These are phyloP conservation scores for Halyomorpha halys DNA, from an alignment of 1,140 invertebrate genomes.

Conservation along the genomic window DNA sequence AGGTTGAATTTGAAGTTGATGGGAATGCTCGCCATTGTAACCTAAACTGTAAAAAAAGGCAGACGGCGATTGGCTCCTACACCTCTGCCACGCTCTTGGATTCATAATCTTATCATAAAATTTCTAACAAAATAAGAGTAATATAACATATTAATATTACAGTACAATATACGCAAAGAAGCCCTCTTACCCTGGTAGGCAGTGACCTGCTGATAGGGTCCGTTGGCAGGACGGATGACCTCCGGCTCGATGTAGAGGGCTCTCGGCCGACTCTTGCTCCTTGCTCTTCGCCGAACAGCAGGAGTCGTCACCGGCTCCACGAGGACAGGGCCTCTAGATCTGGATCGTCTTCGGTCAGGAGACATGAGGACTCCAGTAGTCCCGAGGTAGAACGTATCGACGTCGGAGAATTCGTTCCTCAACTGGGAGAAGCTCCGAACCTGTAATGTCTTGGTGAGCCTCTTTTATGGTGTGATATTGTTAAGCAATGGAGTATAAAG, in stretches of 20 bases:
- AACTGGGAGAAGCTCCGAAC: slow-evolving; percentile 85
- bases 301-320: slow-evolving; percentile 25
- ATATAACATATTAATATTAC: too few relatives aligned
- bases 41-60: too few relatives aligned
- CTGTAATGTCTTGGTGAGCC: slow-evolving; percentile 36
- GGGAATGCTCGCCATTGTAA: too few relatives aligned
- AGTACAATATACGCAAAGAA: neutral
- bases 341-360: slow-evolving; percentile 55
- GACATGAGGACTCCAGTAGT: slow-evolving; percentile 49
- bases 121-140: too few relatives aligned
- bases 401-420: slow-evolving; percentile 79
- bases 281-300: slow-evolving; percentile 39
- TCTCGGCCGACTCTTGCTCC: slow-evolving; percentile 69
- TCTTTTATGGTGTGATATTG: too few relatives aligned
- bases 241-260: slow-evolving; percentile 68
- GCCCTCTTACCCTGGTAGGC: neutral
- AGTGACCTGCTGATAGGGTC: neutral
- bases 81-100: too few relatives aligned
- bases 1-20: too few relatives aligned
- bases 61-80: too few relatives aligned
- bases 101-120: too few relatives aligned
- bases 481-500: too few relatives aligned
- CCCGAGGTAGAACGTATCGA: slow-evolving; percentile 80
- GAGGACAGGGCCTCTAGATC: slow-evolving; percentile 37
- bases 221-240: slow-evolving; percentile 41